Base-by-base conservation (phyloP, 2,888 invertebrate genomes). In the Hipparchia semele region DNA sequence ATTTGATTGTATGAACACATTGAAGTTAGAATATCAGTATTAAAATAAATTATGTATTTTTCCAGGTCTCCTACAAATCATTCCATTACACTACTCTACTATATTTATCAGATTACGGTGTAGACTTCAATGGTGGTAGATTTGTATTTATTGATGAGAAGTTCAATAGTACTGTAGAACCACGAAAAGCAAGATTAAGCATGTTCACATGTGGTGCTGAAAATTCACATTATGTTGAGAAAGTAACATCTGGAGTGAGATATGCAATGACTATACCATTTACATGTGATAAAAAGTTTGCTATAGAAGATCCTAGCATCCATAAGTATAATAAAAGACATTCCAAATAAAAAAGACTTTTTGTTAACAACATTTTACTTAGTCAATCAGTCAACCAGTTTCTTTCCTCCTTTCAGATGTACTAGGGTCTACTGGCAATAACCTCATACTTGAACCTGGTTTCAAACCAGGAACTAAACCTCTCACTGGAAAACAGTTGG, bases 131-230 rank as follows among this genome's bases (percentile, higher is more conserved):
- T 83, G 98, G 98, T 39, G 98, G 98, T 39, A 92, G 97, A 83
- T 97, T 98, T 87, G 89, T 97, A 45, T 98, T 97, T 87, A 88
- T 97, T 12, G 97, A 98, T 84, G 88, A 90, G n/a, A 95, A 95
- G 72, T 85, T 89, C n/a, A 95, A 95, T 78, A 94, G 93, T 68
- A 97, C 97, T 77, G 90, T 96, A 68, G 98, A 98, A 86, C 98
- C 98, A 1, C 95, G 96, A 80, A 95, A 95, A 87, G 97, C 96
- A 23, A 95, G 98, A 77, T 95, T 98, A 1, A 96, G 96, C 51
- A 96, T 97, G 91, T 98, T 98, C 84, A 98, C 98, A 0, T 98
- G 98, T 64, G 98, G 98, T 12, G 95, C 95, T 59, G 98, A 98
- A 90, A 98, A 98, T 90, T 86, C 95, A 0, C 98, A 98, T 88